Conservation (phyloP, 2,113 vertebrate genomes). For the Microtus oregoni region DNA sequence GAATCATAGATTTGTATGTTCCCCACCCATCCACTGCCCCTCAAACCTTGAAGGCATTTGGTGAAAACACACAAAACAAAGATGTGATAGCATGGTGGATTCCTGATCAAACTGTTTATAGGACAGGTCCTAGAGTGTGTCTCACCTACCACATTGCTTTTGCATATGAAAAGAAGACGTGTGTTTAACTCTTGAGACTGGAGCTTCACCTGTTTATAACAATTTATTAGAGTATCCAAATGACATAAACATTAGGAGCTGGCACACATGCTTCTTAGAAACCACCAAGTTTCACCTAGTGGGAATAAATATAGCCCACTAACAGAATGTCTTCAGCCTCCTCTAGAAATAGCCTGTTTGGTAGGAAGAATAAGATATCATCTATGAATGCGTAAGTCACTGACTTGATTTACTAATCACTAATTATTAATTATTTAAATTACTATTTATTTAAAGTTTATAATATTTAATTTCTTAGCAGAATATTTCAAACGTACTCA, state of each 20-base stretch:
- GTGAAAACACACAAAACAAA: background rate
- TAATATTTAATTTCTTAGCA: background rate
- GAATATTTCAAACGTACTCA: constrained; percentile 49
- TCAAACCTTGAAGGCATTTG: background rate
- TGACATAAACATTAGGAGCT: background rate
- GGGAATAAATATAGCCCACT: background rate
- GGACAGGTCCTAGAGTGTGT: background rate
- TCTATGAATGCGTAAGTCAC: background rate
- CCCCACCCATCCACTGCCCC: background rate
- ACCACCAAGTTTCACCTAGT: background rate
- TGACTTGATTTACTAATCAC: background rate
- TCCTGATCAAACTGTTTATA: background rate
- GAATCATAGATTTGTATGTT: too few relatives aligned
- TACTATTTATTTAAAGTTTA: background rate
- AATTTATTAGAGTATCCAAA: background rate
- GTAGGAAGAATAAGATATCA: background rate
- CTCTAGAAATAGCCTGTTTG: background rate
- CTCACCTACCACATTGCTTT: accelerated
- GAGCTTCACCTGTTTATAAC: background rate
- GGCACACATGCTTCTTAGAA: background rate
- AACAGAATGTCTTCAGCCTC: background rate
- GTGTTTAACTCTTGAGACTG: background rate
- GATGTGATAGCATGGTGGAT: background rate
- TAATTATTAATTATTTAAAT: background rate
- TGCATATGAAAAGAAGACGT: background rate